phyloP scores from a whole-genome alignment of 2,888 invertebrate species.

The Tribolium freemani region DNA sequence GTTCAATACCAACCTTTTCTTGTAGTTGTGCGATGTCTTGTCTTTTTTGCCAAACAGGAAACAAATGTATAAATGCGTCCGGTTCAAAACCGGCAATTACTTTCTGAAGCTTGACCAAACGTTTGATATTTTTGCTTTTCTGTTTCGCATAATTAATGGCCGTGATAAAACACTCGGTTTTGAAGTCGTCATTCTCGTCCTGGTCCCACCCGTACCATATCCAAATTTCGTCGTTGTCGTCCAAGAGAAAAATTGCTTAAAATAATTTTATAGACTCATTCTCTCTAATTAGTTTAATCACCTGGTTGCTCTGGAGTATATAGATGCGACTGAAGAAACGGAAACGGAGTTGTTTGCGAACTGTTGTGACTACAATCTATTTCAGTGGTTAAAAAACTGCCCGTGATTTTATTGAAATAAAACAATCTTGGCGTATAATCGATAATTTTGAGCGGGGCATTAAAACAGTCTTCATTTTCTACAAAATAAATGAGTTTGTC shows the following conservation, averaged over 20 bases:
- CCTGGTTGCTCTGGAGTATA: constrained; percentile 54
- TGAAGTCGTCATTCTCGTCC: constrained; percentile 34
- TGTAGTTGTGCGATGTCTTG: constrained; percentile 17
- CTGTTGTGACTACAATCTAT: constrained; percentile 52
- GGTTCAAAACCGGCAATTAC: constrained; percentile 49
- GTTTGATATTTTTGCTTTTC: constrained; percentile 33
- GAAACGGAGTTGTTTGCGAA: constrained; percentile 50
- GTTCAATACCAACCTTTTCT: constrained; percentile 5
- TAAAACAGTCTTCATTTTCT: constrained; percentile 23
- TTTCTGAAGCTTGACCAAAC: constrained; percentile 41
- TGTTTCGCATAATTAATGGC: constrained; percentile 47
- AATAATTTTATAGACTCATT: background rate
- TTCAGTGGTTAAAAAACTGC: constrained; percentile 51
- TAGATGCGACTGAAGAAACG: constrained; percentile 56
- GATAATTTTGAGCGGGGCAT: constrained; percentile 14
- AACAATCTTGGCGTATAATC: constrained; percentile 52
- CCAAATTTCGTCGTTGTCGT: constrained; percentile 54
- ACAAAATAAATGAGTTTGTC: constrained; percentile 41
- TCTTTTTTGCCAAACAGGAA: constrained; percentile 52
- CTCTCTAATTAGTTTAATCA: constrained; percentile 19
- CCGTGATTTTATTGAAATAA: constrained; percentile 54
- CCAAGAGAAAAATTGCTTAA: constrained; percentile 53
- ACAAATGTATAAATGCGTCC: constrained; percentile 52
- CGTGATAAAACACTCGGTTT: constrained; percentile 43
- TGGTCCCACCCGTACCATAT: constrained; percentile 49